Evolutionary conservation across 2,888 invertebrate genomes (phyloP), one percentile per base, ranked within the genome.

Genomic region (Electrophaes corylata): DNA sequence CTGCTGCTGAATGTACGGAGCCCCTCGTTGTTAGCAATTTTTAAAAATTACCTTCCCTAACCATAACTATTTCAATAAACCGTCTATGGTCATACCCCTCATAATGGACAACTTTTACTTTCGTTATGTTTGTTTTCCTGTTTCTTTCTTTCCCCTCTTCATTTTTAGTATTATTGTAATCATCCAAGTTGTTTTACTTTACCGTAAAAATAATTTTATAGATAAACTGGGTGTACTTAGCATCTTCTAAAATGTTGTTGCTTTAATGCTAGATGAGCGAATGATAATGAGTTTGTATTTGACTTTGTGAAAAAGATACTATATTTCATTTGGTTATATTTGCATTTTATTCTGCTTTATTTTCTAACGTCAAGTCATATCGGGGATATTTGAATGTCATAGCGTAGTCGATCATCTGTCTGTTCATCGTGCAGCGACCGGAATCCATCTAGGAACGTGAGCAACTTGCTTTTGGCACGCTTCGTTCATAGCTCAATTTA

Each of bases 51-150:
- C 86, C 83, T 78, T 77, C 75, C 71, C 71, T 73, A 65, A 78
- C 79, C 81, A 81, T 87, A 83, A 86, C 88, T 88, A 86, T 89
- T 87, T 86, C 86, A 88, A 88, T 89, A 88, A 86, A 88, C 83
- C 77, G 82, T 84, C 86, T 83, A 84, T 81, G 83, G 83, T 83
- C 81, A 79, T 84, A 70, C 76, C 78, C 77, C 68, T 77, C 74
- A 76, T 83, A 85, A 88, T 86, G 81, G 83, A 77, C 78, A 80
- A 86, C 86, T 87, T 87, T 86, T 85, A 78, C 86, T 86, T 88
- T 86, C 80, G 72, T 75, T 78, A 82, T 81, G 78, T 83, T 84
- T 83, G 80, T 79, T 82, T 77, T 78, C 75, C 74, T 77, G 72
- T 75, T 81, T 79, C 73, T 72, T 69, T 78, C 74, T 72, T 71